phyloP scores from a whole-genome alignment of 2,113 vertebrate genomes.

The Halichoeres trimaculatus region DNA sequence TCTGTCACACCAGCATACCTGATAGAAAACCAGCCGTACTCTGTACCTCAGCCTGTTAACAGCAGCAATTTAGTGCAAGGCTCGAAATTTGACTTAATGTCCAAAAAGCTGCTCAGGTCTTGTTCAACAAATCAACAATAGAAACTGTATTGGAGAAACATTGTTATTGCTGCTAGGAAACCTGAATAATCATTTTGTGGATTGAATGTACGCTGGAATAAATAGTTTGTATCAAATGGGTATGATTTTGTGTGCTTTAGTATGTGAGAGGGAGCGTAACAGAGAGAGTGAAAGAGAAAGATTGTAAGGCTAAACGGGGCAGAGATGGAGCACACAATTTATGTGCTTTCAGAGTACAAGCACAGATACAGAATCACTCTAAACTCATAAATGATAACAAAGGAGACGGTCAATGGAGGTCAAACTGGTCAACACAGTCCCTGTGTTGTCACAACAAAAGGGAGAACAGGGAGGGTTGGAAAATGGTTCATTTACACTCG shows the following conservation, averaged over 20 bases:
- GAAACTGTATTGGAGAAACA: slow-evolving; percentile 45
- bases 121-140: slow-evolving; percentile 47
- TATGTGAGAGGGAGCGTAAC: slow-evolving; percentile 1
- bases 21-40: slow-evolving; percentile 78
- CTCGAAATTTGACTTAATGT: slow-evolving; percentile 39
- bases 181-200: slow-evolving; percentile 43
- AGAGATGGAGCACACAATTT: slow-evolving; percentile 30
- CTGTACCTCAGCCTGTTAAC: slow-evolving; percentile 71
- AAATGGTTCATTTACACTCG: slow-evolving; percentile 27
- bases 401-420: slow-evolving; percentile 37
- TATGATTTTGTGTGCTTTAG: slow-evolving; percentile 10
- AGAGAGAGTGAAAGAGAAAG: slow-evolving; percentile 2
- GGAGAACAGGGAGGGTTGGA: neutral
- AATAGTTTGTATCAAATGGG: slow-evolving; percentile 52
- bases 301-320: slow-evolving; percentile 31
- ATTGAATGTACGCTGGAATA: slow-evolving; percentile 55
- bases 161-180: slow-evolving; percentile 16
- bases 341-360: slow-evolving; percentile 46
- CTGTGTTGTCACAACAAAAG: slow-evolving; percentile 19
- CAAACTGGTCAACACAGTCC: slow-evolving; percentile 38
- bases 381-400: slow-evolving; percentile 48
- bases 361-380: slow-evolving; percentile 34
- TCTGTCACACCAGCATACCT: slow-evolving; percentile 53
- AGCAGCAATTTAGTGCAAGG: slow-evolving; percentile 26
- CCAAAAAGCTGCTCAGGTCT: slow-evolving; percentile 50